Evolutionary conservation across 1,140 invertebrate species (phyloP), one percentile per base, ranked within the genome.

Genomic region (Anoplolepis gracilipes): DNA sequence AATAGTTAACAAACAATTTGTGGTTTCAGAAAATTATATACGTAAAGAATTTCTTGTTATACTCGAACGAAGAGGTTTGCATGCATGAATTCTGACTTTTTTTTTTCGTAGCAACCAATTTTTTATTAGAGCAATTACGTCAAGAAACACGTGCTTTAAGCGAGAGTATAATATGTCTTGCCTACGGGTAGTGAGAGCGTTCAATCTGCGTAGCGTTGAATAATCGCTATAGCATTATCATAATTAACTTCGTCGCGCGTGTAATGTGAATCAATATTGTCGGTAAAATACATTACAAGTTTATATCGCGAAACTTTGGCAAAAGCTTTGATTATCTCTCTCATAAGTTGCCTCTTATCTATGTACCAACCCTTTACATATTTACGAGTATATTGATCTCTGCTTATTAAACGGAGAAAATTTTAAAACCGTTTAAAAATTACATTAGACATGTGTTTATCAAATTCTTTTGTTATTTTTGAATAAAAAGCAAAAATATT

Each of bases 21-120:
- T 49, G 46, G 0, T 49, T 49, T 49, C 3, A 19, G 46, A 49
- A 19, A 49, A 16, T 49, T 49, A 46, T 4, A 4, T 46, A 49
- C 5, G 16, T n/a, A 49, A 49, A 49, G 4, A 49, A 49, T 49
- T 49, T 16, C 11, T 72, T 10, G 49, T 55, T 69, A 42, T 11
- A 5, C 1, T 22, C 4, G 11, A 55, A 16, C 11, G 49, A 53
- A 55, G n/a, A 55, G 25, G n/a, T 57, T 36, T 2, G 70, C 33
- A 94, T 95, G 19, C 94, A 89, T 85, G 22, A 22, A 57, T 53
- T 16, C 4, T 42, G 5, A 28, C 8, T 62, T 39, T 61, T 8
- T 36, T 61, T 8, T 36, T 59, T 57, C 13, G 13, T 46, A 49
- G 4, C 46, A 8, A 39, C 10, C 13, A 64, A 16, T 4, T 64